Base-by-base conservation (phyloP, 2,113 vertebrate genomes). In the Ciconia stormi region DNA sequence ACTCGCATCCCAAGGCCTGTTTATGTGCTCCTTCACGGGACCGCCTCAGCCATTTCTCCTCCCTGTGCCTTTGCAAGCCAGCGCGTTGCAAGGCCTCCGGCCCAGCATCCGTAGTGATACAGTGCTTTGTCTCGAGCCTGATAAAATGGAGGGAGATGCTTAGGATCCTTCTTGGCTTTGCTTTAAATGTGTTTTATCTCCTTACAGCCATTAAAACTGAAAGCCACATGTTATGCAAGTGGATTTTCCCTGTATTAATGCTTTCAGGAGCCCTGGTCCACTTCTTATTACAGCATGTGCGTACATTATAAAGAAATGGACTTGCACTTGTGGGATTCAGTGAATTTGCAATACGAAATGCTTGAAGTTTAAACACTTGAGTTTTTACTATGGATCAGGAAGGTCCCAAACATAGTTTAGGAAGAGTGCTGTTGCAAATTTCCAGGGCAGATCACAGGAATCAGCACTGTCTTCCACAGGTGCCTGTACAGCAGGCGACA, bases 251-350 rank as follows among this genome's bases (percentile, higher is more conserved):
- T 66, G 2, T 76, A 22, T 79, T 69, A 52, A 32, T 95, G 71
- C 85, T 92, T 97, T 87, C 62, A 70, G 96, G 87, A 92, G 61
- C 58, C 58, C 21, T 55, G 50, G 52, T 89, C 81, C 34, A 7
- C 76, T 91, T 53, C 74, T 78, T 38, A 26, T 11, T 79, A n/a
- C 29, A 82, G 72, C 2, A 0, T 16, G 21, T 56, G 32, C 17
- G 3, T 44, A 13, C n/a, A 3, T 61, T 52, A 61, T 50, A 55
- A 89, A 92, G 76, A 47, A 90, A 47, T 9, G 34, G 69, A 71
- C 73, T 36, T 46, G 59, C 11, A 11, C 73, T 78, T 56, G 11
- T 36, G 65, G 74, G 72, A 81, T 85, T 59, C 69, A 10, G 67
- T 86, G 89, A 6, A 5, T 83, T n/a, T 38, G 49, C 63, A 34